Evolutionary conservation across 2,113 vertebrate species (phyloP).

Genomic region (Pardalotus punctatus): DNA sequence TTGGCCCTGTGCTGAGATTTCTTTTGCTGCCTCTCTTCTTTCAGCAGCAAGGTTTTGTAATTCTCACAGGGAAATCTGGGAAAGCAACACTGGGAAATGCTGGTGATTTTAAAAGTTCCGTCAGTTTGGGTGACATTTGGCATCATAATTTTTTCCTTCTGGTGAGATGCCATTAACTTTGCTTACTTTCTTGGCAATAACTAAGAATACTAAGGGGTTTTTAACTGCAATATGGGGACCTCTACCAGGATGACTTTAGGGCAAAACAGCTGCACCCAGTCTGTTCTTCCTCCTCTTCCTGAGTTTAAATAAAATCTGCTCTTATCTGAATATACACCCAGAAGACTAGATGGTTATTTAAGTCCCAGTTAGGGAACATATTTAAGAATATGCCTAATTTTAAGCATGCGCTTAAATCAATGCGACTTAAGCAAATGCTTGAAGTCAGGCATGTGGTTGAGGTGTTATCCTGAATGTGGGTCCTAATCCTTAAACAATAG

Average conservation of each 20-base stretch:
- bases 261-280: slow-evolving; percentile 27
- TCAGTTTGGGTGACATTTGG: background rate
- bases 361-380: background rate
- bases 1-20: background rate
- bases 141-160: background rate
- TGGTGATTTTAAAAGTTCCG: slow-evolving; percentile 24
- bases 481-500: slow-evolving; percentile 60
- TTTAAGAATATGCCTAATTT: slow-evolving; percentile 59
- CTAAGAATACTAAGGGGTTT: background rate
- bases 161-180: background rate
- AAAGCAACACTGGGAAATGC: slow-evolving; percentile 10
- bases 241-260: slow-evolving; percentile 18
- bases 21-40: background rate
- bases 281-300: background rate
- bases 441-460: slow-evolving; percentile 63
- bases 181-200: background rate
- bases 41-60: background rate
- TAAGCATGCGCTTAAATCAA: slow-evolving; percentile 52
- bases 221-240: background rate
- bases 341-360: slow-evolving; percentile 36
- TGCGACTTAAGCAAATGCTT: slow-evolving; percentile 61
- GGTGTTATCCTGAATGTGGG: slow-evolving; percentile 56
- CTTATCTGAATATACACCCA: slow-evolving; percentile 19
- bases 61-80: background rate
- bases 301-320: slow-evolving; percentile 14